These are phyloP conservation scores for Acrocera orbiculus DNA, from an alignment of 2,888 invertebrate genomes.

Conservation along the genomic window DNA sequence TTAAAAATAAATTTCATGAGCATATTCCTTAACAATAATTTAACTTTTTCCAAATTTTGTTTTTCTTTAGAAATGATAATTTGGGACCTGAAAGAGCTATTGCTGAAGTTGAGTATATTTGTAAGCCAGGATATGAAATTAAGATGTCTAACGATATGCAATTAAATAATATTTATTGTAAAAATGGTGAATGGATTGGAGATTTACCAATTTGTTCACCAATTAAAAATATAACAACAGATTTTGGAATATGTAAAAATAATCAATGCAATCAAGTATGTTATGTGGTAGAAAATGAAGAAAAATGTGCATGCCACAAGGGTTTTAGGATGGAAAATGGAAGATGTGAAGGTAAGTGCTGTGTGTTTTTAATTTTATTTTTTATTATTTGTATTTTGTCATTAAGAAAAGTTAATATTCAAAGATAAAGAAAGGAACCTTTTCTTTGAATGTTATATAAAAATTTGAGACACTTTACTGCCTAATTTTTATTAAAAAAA, in stretches of 20 bases:
- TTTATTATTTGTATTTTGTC: no score
- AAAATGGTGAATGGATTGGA: constrained; percentile 13
- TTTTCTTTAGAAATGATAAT: constrained; percentile 11
- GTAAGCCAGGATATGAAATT: constrained; percentile 12
- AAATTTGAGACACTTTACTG: no score
- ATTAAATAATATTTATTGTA: constrained; percentile 11
- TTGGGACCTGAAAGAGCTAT: constrained; percentile 10
- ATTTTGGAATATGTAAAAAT: constrained; percentile 10
- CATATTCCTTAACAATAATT: no score
- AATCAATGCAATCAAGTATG: constrained; percentile 13
- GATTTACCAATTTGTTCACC: constrained; percentile 10
- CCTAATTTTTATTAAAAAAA: no score
- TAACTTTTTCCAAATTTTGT: not conserved
- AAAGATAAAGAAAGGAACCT: no score
- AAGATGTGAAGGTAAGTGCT: constrained; percentile 12
- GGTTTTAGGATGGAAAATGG: constrained; percentile 28
- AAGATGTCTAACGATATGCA: constrained; percentile 6
- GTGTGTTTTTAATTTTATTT: not conserved
- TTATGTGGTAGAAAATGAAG: constrained; percentile 16
- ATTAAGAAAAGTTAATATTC: no score
- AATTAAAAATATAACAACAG: constrained; percentile 2
- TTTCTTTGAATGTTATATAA: no score
- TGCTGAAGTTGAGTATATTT: constrained; percentile 14
- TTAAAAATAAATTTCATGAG: no score
- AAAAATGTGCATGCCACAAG: constrained; percentile 32